Evolutionary conservation across 37 sponge, comb jelly and placozoan genomes (phyloP), one percentile per base, ranked within the genome.

Genomic region (Crambe crambe): DNA sequence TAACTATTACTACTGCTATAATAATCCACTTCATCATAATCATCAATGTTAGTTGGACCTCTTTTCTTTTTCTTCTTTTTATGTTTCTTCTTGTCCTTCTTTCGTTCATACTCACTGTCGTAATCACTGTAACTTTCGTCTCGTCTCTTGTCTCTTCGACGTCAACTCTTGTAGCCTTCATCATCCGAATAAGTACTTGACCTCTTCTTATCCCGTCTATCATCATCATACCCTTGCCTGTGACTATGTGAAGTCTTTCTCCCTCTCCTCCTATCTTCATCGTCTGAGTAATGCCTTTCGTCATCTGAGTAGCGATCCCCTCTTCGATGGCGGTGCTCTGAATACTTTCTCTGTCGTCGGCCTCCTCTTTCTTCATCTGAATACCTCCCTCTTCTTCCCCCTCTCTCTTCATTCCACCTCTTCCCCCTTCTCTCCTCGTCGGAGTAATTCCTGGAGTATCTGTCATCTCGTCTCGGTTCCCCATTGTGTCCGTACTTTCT

Each of bases 31-130:
- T 72, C 73, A 70, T 81, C 82, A 74, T 77, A 77, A 21, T 89
- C 89, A 78, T 89, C 89, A 89, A 83, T 64, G 62, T 83, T 78
- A 15, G 81, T 84, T 3, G 82, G 64, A 42, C 60, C 67, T 23
- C 37, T 40, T 40, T 66, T 83, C 70, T 51, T 37, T 60, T 68
- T 42, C 43, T 12, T n/a, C 66, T 30, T 61, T 72, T 34, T 29
- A 5, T 37, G 12, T 6, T 68, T 3, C 68, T 68, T 37, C 56
- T 58, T 60, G 57, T 39, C 41, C 44, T 61, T 83, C 68, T 83
- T 36, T 44, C 71, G 63, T 25, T 47, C 74, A 58, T 17, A 20
- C 54, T 82, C 42, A 6, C 63, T 58, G 75, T 27, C 83, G 15
- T 64, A 30, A 29, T 82, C 75, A 31, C 56, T 42, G 38, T 2